Percentiles rank a stretch among this genome's conserved stretches.
phyloP scores from a whole-genome alignment of 2,888 invertebrate species.

The Carcina quercana region DNA sequence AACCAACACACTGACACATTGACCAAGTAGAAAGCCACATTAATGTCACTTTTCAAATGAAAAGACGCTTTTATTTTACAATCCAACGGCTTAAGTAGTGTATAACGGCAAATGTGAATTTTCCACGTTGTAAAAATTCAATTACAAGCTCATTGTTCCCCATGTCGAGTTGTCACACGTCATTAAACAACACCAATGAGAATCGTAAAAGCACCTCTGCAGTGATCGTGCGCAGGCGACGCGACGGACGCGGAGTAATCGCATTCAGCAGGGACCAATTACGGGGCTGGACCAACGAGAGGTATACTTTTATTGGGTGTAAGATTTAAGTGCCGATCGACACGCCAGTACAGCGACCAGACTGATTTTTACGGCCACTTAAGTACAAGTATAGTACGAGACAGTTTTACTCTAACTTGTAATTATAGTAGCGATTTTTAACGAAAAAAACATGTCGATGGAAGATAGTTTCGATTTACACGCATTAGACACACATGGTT shows the following conservation, averaged over 20 bases:
- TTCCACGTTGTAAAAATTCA: constrained; percentile 56
- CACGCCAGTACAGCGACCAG: constrained; percentile 52
- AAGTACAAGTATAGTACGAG: constrained; percentile 30
- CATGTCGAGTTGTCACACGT: constrained; percentile 57
- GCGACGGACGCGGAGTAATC: constrained; percentile 38
- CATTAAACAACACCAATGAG: constrained; percentile 68
- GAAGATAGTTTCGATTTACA: too few relatives aligned
- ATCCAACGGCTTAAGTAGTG: too few relatives aligned
- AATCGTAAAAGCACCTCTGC: constrained; percentile 59
- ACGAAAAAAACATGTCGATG: constrained; percentile 3
- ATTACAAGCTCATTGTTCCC: constrained; percentile 62
- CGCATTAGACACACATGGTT: too few relatives aligned
- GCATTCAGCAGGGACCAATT: constrained; percentile 61
- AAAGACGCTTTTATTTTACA: too few relatives aligned
- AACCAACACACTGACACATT: too few relatives aligned
- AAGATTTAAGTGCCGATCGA: constrained; percentile 70
- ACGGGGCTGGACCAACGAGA: constrained; percentile 49
- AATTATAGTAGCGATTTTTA: constrained; percentile 10
- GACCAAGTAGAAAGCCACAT: too few relatives aligned
- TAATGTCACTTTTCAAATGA: too few relatives aligned
- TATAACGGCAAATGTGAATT: too few relatives aligned
- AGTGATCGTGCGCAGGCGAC: constrained; percentile 31
- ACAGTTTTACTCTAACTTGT: constrained; percentile 9
- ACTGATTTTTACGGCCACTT: constrained; percentile 62
- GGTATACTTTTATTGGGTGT: constrained; percentile 71